Conservation (phyloP, 1,140 invertebrate species). For the Atopsyche davidsoni region DNA sequence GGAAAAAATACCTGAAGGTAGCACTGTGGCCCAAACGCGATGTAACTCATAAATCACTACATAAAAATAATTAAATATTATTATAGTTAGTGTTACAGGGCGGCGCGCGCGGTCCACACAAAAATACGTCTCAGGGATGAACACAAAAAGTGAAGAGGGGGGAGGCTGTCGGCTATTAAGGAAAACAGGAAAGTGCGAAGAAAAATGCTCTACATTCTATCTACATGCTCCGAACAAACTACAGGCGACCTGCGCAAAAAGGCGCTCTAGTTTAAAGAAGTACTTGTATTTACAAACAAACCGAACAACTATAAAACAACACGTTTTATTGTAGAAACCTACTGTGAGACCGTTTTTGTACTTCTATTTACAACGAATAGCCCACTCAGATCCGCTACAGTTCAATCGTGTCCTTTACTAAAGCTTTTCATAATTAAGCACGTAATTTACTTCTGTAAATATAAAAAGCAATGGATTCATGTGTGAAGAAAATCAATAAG, state of each 20-base stretch:
- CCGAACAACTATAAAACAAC: neutral
- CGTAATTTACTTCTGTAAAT: no score
- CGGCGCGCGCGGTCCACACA: neutral
- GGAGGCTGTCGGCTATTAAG: constrained; percentile 15
- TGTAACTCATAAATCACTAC: neutral
- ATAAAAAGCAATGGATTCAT: no score
- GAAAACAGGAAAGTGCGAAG: constrained; percentile 18
- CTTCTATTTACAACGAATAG: no score
- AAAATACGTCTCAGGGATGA: no score
- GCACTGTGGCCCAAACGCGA: neutral
- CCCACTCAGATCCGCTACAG: no score
- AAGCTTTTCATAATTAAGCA: no score
- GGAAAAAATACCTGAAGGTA: neutral
- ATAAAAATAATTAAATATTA: no score
- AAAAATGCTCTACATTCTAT: constrained; percentile 6
- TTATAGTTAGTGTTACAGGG: no score
- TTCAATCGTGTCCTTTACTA: no score
- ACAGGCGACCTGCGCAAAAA: neutral
- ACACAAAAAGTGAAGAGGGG: no score
- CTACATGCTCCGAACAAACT: neutral
- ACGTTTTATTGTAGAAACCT: neutral
- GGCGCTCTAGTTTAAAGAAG: neutral
- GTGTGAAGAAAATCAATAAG: no score
- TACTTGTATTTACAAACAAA: neutral
- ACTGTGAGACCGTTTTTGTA: neutral